Evolutionary conservation across 2,797 vertebrate genomes (phyloP).

Genomic region (Tragelaphus oryx): DNA sequence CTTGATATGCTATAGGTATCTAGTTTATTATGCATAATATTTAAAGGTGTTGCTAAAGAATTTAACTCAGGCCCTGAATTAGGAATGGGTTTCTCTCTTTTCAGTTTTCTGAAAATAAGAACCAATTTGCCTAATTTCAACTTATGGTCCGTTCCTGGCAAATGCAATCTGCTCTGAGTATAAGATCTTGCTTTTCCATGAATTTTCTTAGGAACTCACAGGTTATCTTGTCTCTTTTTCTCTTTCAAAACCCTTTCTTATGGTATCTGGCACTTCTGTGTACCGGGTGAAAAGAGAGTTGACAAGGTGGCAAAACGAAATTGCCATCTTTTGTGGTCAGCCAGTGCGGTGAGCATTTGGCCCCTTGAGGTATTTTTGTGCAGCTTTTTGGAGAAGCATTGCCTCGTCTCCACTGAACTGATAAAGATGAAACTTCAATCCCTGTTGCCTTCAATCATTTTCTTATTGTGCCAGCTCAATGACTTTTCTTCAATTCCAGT

Average conservation of each 20-base stretch:
- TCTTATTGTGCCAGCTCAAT: slow-evolving; percentile 33
- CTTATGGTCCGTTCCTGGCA: background rate
- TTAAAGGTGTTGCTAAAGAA: background rate
- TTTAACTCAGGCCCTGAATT: background rate
- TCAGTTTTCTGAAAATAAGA: slow-evolving; percentile 7
- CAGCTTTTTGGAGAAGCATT: background rate
- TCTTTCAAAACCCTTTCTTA: background rate
- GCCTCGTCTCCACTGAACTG: background rate
- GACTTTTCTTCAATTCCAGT: slow-evolving; percentile 3
- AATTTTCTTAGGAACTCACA: background rate
- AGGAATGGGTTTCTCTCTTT: background rate
- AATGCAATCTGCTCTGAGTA: background rate
- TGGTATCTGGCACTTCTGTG: background rate
- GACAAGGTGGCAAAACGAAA: background rate
- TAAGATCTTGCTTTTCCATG: background rate
- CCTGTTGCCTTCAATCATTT: slow-evolving; percentile 38
- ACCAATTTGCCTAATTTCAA: background rate
- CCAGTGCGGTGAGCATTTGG: background rate
- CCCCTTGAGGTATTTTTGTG: background rate
- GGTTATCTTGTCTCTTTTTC: background rate
- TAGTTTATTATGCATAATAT: background rate
- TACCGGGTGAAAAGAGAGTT: background rate
- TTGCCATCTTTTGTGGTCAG: slow-evolving; percentile 30
- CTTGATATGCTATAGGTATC: background rate
- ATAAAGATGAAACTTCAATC: background rate